Percentiles rank a stretch among this genome's conserved stretches.
Evolutionary conservation across 2,113 vertebrate genomes (phyloP).

Genomic region (Benitochromis conjunctus): DNA sequence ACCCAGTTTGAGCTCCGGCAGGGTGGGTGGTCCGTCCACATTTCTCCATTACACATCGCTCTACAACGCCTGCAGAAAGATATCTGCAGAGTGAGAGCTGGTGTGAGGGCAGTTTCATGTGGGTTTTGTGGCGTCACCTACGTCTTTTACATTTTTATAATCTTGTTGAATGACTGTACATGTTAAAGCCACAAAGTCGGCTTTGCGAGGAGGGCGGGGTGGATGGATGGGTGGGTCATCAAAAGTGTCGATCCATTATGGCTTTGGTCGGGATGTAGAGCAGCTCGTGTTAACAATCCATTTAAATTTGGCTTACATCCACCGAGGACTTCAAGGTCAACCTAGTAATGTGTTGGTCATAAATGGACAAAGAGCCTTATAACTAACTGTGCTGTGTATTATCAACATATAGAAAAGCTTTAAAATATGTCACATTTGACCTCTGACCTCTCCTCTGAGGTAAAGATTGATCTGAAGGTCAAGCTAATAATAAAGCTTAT

Average conservation of each 20-base stretch:
- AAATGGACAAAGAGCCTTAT: not conserved
- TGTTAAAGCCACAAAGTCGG: not conserved
- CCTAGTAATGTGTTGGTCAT: not conserved
- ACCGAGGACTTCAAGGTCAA: not conserved
- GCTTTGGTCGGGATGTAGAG: not conserved
- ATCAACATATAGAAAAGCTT: not conserved
- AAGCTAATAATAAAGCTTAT: not conserved
- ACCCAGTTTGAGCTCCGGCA: conserved; percentile 34
- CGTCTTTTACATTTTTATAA: not conserved
- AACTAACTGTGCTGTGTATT: not conserved
- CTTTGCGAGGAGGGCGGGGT: not conserved
- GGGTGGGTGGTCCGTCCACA: conserved; percentile 61
- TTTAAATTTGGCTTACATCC: not conserved
- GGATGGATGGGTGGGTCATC: not conserved
- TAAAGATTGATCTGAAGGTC: not conserved
- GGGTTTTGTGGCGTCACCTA: not conserved
- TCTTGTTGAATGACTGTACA: not conserved
- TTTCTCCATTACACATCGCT: conserved; percentile 9
- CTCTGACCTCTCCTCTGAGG: not conserved
- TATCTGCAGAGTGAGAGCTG: not conserved
- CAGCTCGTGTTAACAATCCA: not conserved
- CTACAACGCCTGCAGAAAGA: conserved; percentile 6
- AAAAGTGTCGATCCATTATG: not conserved
- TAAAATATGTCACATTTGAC: not conserved
- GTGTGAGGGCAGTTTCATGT: not conserved